A percentile compares a stretch with the other conserved stretches of the same genome.
Evolutionary conservation across 2,797 vertebrate genomes (phyloP).

Genomic region (Coccyzus lansbergi): DNA sequence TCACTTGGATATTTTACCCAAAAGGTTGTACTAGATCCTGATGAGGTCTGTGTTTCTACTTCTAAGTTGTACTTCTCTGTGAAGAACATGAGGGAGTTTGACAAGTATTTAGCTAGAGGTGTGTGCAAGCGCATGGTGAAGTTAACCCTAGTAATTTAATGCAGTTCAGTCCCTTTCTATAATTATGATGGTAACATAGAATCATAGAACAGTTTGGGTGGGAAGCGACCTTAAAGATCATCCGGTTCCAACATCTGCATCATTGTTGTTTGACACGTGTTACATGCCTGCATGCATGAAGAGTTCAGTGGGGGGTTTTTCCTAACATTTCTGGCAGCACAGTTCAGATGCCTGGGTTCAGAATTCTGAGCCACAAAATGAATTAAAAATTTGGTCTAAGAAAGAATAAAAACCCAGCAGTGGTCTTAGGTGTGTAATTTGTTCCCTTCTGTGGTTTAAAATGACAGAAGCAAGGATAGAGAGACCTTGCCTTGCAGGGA

Average conservation of each 20-base stretch:
- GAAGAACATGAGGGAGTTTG: neutral
- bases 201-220: too few relatives aligned
- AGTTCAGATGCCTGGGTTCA: neutral
- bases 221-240: too few relatives aligned
- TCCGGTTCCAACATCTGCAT: too few relatives aligned
- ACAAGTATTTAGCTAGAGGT: neutral
- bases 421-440: neutral
- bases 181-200: neutral
- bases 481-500: conserved; percentile 25
- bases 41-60: neutral
- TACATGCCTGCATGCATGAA: neutral
- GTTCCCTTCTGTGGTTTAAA: conserved; percentile 14
- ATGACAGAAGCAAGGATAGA: conserved; percentile 24
- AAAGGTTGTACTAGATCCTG: neutral
- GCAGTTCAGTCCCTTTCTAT: neutral
- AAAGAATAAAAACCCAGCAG: neutral
- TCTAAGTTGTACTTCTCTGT: neutral
- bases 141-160: neutral
- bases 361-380: neutral
- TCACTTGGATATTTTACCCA: neutral
- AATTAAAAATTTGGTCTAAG: neutral
- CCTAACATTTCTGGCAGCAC: neutral
- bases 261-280: neutral
- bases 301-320: neutral
- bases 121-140: neutral